Percentiles rank a stretch among this genome's conserved stretches.
Conservation (phyloP, 2,888 invertebrate genomes). For the Drosophila paucipuncta region DNA sequence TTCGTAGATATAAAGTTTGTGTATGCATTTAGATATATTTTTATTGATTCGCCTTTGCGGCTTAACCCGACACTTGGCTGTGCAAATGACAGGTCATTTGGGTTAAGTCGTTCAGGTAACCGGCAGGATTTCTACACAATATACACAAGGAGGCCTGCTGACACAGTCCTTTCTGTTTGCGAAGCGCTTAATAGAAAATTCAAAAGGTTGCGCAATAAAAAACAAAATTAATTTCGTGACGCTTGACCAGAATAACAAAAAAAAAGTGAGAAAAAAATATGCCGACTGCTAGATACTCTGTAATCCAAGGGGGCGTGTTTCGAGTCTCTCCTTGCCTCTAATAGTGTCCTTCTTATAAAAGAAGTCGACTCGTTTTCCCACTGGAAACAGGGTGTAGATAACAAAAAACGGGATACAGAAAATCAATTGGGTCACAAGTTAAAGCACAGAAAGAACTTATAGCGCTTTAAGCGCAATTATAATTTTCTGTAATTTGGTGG, state of each 20-base stretch:
- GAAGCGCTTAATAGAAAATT: slow-evolving; percentile 73
- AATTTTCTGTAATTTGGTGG: slow-evolving; percentile 23
- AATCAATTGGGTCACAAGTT: slow-evolving; percentile 11
- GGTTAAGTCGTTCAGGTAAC: slow-evolving; percentile 18
- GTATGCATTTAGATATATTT: background rate
- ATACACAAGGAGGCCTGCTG: slow-evolving; percentile 4
- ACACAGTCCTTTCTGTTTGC: slow-evolving; percentile 50
- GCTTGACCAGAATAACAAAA: slow-evolving; percentile 36
- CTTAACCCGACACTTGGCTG: slow-evolving; percentile 5
- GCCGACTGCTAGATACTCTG: slow-evolving; percentile 13
- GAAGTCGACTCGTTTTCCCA: background rate
- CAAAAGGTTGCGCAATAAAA: slow-evolving; percentile 74
- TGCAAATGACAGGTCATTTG: slow-evolving; percentile 46
- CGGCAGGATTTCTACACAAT: slow-evolving; percentile 22
- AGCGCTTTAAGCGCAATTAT: slow-evolving; percentile 6
- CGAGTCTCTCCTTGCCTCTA: background rate
- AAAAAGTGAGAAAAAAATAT: background rate
- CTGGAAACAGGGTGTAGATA: background rate
- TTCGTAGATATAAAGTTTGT: background rate
- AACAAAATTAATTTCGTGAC: slow-evolving; percentile 74
- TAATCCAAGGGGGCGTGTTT: background rate
- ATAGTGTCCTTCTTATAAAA: background rate
- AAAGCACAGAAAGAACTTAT: slow-evolving; percentile 2
- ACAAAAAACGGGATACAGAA: background rate
- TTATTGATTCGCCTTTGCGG: slow-evolving; percentile 1